Percentiles rank a stretch among this genome's conserved stretches.
Evolutionary conservation across 2,113 vertebrate species (phyloP).

Genomic region (Abramis brama): DNA sequence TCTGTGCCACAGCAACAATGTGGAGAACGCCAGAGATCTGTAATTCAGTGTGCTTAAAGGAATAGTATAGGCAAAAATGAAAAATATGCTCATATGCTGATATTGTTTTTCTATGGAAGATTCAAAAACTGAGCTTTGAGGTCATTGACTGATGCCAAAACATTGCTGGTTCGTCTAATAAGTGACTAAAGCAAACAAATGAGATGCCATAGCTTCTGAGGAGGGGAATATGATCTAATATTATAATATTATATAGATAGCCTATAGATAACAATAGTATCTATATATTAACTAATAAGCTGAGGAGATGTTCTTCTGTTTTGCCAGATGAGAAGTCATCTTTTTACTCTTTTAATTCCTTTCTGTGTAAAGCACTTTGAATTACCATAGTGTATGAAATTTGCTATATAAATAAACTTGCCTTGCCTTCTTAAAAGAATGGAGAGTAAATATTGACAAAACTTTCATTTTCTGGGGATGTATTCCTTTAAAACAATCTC

Average conservation of each 20-base stretch:
- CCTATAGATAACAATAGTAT: no score
- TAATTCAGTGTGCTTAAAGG: no score
- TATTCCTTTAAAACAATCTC: neutral
- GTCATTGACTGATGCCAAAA: neutral
- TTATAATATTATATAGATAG: no score
- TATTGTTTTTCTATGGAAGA: no score
- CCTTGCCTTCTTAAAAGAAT: no score
- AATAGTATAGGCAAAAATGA: no score
- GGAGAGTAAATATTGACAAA: neutral
- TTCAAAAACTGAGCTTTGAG: neutral
- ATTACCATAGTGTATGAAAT: no score
- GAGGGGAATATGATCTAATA: neutral
- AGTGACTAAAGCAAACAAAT: neutral
- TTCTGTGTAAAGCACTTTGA: no score
- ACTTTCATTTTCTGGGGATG: neutral
- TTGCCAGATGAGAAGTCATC: no score
- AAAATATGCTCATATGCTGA: no score
- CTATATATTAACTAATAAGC: neutral
- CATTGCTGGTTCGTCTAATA: neutral
- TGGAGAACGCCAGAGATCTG: neutral
- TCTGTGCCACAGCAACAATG: conserved; percentile 28
- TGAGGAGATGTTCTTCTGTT: neutral
- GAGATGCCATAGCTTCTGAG: neutral
- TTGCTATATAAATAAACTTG: no score
- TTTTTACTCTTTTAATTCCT: no score